These are phyloP conservation scores for Poecilia wingei DNA, from an alignment of 2,797 vertebrate species.

Conservation along the genomic window DNA sequence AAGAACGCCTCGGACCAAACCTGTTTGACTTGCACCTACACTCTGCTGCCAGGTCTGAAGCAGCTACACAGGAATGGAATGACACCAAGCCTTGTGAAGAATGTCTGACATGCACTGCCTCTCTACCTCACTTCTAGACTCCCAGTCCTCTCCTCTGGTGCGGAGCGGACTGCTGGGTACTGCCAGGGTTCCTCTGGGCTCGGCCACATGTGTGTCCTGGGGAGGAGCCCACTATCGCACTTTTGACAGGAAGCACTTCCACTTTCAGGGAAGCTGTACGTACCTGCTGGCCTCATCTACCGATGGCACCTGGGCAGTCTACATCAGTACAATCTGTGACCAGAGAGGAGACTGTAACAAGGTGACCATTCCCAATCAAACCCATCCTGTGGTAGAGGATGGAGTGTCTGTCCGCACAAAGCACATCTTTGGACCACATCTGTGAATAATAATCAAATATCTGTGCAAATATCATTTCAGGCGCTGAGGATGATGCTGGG, in stretches of 20 bases:
- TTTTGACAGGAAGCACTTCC: conserved; percentile 89
- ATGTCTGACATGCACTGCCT: not conserved
- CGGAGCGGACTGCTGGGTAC: conserved; percentile 68
- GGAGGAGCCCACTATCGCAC: conserved; percentile 86
- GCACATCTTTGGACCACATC: not conserved
- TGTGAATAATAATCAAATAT: not conserved
- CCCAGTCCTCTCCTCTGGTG: conserved; percentile 71
- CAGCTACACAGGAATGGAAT: not conserved
- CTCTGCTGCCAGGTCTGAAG: conserved; percentile 76
- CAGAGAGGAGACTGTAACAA: conserved; percentile 75
- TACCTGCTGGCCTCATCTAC: conserved; percentile 84
- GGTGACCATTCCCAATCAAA: conserved; percentile 64
- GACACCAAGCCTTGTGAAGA: not conserved
- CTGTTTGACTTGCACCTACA: conserved; percentile 85
- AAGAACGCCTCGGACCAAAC: conserved; percentile 75
- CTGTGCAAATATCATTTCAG: conserved; percentile 57
- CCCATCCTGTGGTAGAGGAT: not conserved
- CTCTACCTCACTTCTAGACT: conserved; percentile 58
- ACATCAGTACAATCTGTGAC: conserved; percentile 75
- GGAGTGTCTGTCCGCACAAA: not conserved
- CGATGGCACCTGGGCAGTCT: conserved; percentile 86
- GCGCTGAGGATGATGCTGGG: conserved; percentile 85
- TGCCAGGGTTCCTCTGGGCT: conserved; percentile 60
- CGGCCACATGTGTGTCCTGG: conserved; percentile 86
- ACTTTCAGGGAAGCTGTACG: conserved; percentile 86